Evolutionary conservation across 2,113 vertebrate species (phyloP).

Genomic region (Oreochromis spilurus): DNA sequence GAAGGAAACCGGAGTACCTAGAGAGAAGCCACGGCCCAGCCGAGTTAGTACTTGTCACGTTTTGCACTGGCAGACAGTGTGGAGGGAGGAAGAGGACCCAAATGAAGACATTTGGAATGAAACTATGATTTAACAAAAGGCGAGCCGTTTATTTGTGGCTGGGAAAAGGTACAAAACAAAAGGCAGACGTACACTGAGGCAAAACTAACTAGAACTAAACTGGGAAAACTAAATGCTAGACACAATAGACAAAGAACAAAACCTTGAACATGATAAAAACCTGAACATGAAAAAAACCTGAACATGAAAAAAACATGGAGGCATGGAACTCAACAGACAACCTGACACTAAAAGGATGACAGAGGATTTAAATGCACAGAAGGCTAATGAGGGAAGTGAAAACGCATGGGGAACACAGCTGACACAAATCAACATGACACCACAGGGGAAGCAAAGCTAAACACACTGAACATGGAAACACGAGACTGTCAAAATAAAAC

Average conservation of each 20-base stretch:
- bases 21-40: fast-evolving
- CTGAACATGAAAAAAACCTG: background rate
- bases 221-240: background rate
- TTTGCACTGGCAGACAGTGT: background rate
- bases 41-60: background rate
- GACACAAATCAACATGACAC: background rate
- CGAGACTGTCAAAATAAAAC: background rate
- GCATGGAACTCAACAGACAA: background rate
- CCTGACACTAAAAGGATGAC: background rate
- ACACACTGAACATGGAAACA: background rate
- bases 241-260: background rate
- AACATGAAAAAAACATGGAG: background rate
- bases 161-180: background rate
- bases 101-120: background rate
- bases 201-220: background rate
- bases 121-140: background rate
- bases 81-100: background rate
- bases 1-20: background rate
- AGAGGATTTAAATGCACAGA: background rate
- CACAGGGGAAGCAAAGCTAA: background rate
- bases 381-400: background rate
- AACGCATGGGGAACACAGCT: background rate
- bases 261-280: background rate
- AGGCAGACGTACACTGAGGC: background rate
- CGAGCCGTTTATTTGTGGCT: background rate